Evolutionary conservation across 2,888 invertebrate genomes (phyloP).

Genomic region (Colletes collaris): DNA sequence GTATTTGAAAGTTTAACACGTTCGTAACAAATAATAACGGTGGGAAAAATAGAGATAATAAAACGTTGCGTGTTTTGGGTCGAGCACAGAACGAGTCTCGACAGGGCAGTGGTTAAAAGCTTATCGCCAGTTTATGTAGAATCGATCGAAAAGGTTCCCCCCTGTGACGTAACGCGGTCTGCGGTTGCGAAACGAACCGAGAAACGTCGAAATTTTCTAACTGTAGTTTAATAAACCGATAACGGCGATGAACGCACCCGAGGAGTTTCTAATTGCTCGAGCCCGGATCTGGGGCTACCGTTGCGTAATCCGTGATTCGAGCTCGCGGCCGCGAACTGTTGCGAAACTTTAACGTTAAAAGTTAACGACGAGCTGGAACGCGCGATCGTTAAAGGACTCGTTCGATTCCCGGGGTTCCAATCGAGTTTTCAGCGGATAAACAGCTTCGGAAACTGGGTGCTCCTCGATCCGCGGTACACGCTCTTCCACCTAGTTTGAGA

Average conservation of each 20-base stretch:
- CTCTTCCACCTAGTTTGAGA: too few species aligned
- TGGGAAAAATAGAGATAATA: too few species aligned
- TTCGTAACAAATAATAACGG: too few species aligned
- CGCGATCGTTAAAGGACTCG: constrained; percentile 17
- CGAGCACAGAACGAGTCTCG: too few species aligned
- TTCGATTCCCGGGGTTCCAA: not conserved
- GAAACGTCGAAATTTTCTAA: constrained; percentile 47
- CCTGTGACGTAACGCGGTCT: constrained; percentile 23
- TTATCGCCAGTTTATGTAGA: too few species aligned
- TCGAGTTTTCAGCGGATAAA: not conserved
- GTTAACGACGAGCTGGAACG: constrained; percentile 44
- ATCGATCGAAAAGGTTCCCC: constrained; percentile 16
- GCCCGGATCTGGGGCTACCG: constrained; percentile 39
- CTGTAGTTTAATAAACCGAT: constrained; percentile 47
- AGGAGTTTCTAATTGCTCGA: constrained; percentile 50
- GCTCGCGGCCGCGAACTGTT: constrained; percentile 33
- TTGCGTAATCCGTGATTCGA: constrained; percentile 43
- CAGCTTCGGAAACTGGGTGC: too few species aligned
- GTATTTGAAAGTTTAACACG: too few species aligned
- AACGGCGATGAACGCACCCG: constrained; percentile 38
- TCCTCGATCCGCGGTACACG: too few species aligned
- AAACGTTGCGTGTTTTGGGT: too few species aligned
- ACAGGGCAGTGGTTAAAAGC: too few species aligned
- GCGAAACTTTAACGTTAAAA: constrained; percentile 52
- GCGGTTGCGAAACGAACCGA: constrained; percentile 34